Base-by-base conservation (phyloP, 1,140 invertebrate genomes). In the Chrysomallon squamiferum region DNA sequence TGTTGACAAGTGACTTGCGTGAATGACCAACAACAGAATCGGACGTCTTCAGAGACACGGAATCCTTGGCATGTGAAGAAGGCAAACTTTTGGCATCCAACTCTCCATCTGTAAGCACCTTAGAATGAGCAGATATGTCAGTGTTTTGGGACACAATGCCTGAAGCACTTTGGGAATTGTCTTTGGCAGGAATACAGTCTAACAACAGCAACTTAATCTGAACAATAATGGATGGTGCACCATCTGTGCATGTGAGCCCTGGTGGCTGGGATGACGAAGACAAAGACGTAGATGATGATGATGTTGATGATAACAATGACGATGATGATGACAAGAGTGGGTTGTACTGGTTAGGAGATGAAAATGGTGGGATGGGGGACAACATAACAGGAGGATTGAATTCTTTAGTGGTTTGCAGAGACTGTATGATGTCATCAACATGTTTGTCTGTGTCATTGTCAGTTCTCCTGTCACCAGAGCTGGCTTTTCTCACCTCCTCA, bases 111-210 rank as follows among this genome's bases (percentile, higher is more conserved):
- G 35, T 38, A 38, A 38, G 35, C 35, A 38, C 35, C 35, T 38
- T 38, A 38, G 35, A 38, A 38, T 38, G 35, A 38, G 35, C 35
- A 38, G 35, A 38, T 15, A 38, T 38, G 35, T 38, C 35, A 38
- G 6, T 38, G 15, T 5, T 7, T 15, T 38, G 35, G 35, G 35
- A 38, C 35, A 38, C 35, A 38, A 38, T 15, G 25, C 22, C 50
- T 54, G 50, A 54, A 54, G 50, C 50, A 54, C 50, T 54, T 54
- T 29, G 50, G 22, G 50, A 54, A 54, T 54, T 22, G 29, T 25
- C 50, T 27, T 30, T 54, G 50, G 50, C 22, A 54, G 50, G 50
- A 54, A 54, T 54, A 54, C 29, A 30, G 25, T 54, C 50, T 30
- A 54, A 54, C 29, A 54, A 54, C 22, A 30, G 29, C 22, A 54